These are phyloP conservation scores for Idaea straminata DNA, from an alignment of 2,888 invertebrate genomes.

Conservation along the genomic window DNA sequence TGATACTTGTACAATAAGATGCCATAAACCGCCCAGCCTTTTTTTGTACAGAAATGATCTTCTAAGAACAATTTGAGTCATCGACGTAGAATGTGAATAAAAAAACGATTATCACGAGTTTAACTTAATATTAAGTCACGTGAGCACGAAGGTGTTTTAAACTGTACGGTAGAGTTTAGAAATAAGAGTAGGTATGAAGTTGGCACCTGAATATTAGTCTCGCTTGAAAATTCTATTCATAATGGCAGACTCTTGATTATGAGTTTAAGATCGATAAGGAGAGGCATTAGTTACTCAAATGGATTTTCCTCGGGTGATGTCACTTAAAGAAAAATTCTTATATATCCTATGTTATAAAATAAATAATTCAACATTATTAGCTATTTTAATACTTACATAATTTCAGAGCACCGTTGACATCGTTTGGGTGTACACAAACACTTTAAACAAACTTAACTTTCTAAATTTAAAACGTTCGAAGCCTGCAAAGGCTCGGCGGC, in stretches of 20 bases:
- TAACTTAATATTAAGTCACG: conserved; percentile 3
- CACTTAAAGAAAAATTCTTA: conserved; percentile 12
- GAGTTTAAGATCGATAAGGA: background rate
- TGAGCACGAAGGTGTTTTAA: background rate
- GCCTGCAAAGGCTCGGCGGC: conserved; percentile 65
- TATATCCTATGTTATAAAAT: background rate
- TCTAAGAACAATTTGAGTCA: conserved; percentile 15
- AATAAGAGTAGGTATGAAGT: background rate
- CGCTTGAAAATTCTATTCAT: background rate
- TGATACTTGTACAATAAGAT: background rate
- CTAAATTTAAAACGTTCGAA: conserved; percentile 61
- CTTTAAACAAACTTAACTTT: conserved; percentile 49
- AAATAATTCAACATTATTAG: conserved; percentile 10
- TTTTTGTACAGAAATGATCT: background rate
- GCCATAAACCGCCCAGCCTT: background rate
- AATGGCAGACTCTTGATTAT: background rate
- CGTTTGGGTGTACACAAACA: conserved; percentile 41
- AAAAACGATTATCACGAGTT: conserved; percentile 10
- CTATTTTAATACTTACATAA: conserved; percentile 32
- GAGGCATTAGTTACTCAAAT: background rate
- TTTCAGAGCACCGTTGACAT: conserved; percentile 42
- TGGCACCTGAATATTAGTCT: background rate
- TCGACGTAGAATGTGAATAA: conserved; percentile 13
- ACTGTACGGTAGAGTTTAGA: background rate
- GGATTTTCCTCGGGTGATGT: conserved; percentile 13